A percentile compares a stretch with the other conserved stretches of the same genome.
Evolutionary conservation across 2,113 vertebrate genomes (phyloP).

Genomic region (Trachemys scripta): DNA sequence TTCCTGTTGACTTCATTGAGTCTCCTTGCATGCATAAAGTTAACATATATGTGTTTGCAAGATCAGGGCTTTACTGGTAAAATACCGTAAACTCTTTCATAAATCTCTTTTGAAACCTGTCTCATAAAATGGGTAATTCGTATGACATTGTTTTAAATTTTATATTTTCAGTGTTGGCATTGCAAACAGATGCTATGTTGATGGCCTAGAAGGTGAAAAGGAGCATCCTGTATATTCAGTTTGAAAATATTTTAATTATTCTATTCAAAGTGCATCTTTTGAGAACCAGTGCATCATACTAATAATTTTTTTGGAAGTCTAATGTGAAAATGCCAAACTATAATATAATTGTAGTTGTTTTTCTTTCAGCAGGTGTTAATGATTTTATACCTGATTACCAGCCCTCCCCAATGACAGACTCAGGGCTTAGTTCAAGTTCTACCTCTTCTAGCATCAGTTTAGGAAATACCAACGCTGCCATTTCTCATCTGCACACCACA

Average conservation of each 20-base stretch:
- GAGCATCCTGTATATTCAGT: background rate
- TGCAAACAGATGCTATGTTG: background rate
- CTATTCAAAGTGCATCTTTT: background rate
- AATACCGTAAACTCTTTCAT: background rate
- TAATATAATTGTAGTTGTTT: background rate
- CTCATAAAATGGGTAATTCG: background rate
- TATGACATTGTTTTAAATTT: background rate
- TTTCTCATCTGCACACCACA: constrained; percentile 91
- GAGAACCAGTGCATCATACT: background rate
- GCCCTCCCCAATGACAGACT: constrained; percentile 98
- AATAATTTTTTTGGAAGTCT: background rate
- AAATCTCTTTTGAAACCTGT: background rate
- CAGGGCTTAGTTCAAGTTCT: constrained; percentile 97
- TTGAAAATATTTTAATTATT: background rate
- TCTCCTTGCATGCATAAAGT: background rate
- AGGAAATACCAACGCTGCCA: constrained; percentile 85
- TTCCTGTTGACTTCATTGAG: background rate
- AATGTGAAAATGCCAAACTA: background rate
- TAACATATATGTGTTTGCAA: background rate
- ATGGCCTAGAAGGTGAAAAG: background rate
- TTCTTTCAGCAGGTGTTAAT: constrained; percentile 84
- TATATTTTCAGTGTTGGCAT: background rate
- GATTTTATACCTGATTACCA: constrained; percentile 94
- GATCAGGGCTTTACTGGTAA: background rate
- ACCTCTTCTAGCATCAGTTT: constrained; percentile 98